Conservation (phyloP, 2,797 vertebrate genomes). For the Pangasius macronema region DNA sequence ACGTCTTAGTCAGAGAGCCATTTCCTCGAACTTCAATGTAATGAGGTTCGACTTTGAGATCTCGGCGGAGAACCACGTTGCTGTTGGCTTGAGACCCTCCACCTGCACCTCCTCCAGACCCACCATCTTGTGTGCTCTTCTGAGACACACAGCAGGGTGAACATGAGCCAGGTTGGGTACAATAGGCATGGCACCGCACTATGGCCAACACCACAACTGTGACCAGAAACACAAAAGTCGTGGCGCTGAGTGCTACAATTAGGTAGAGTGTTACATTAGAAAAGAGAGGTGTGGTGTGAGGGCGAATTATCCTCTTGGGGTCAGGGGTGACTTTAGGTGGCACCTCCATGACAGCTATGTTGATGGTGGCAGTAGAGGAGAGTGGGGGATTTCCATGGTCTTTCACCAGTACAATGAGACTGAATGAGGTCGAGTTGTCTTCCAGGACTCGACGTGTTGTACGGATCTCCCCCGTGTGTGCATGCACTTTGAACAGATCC, state of each 20-base stretch:
- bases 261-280: constrained; percentile 94
- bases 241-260: constrained; percentile 90
- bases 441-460: constrained; percentile 90
- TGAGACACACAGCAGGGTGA: constrained; percentile 87
- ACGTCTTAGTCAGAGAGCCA: constrained; percentile 95
- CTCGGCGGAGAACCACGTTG: constrained; percentile 87
- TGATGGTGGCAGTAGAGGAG: constrained; percentile 88
- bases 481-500: constrained; percentile 90
- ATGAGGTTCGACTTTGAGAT: constrained; percentile 94
- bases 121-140: constrained; percentile 77
- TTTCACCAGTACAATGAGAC: constrained; percentile 86
- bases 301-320: constrained; percentile 82
- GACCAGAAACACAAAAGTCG: constrained; percentile 95
- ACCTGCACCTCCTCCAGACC: constrained; percentile 62
- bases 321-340: constrained; percentile 87
- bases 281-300: constrained; percentile 78
- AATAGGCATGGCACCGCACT: constrained; percentile 87
- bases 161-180: constrained; percentile 83
- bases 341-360: constrained; percentile 89
- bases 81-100: constrained; percentile 84
- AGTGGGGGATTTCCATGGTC: constrained; percentile 89
- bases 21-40: constrained; percentile 97
- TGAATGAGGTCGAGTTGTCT: constrained; percentile 85
- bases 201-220: constrained; percentile 88
- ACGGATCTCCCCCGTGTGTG: constrained; percentile 93